Base-by-base conservation (phyloP, 2,113 vertebrate species). In the Aegithalos caudatus region DNA sequence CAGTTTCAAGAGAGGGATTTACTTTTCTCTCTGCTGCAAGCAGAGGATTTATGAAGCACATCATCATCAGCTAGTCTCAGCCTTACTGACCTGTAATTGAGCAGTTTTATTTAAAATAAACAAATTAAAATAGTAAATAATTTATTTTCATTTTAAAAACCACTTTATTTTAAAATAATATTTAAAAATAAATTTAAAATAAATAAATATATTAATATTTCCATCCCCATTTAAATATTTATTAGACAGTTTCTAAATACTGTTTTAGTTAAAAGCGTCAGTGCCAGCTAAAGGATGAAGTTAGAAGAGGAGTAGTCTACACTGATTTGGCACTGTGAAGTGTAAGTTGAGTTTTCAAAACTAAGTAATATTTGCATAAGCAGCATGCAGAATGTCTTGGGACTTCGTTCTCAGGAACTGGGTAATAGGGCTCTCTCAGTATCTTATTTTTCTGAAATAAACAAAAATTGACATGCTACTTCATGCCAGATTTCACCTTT, bases 1-100 rank as follows among this genome's bases (percentile, higher is more conserved):
- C 93, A 96, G 87, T 96, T 97, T 96, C 90, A 96, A 78, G 90
- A 79, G 27, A 38, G 57, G 50, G 24, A 72, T 69, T 94, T 96
- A 83, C 74, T 95, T 89, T 70, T 69, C 60, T 79, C 23, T 94
- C 86, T 92, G 61, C 91, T 92, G 47, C 70, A 93, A 78, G 66
- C 25, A 88, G 60, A 67, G 80, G 72, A 74, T 95, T 85, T 86
- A 57, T 86, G 65, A 80, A 94, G 38, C 33, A 62, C 51, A 76
- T 58, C 1, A 38, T 65, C 67, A 95, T 83, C 90, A 97, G 23
- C 35, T 66, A 42, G 38, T 83, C 64, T 62, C 18, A 73, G 29
- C 33, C 64, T 77, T 58, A 58, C 33, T 83, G n/a, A 14, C 83
- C 25, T 8, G 8, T 38, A 76, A 70, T 1, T 73, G 56, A 81